These are phyloP conservation scores for Dascyllus trimaculatus DNA, from an alignment of 2,113 vertebrate species.

Conservation along the genomic window DNA sequence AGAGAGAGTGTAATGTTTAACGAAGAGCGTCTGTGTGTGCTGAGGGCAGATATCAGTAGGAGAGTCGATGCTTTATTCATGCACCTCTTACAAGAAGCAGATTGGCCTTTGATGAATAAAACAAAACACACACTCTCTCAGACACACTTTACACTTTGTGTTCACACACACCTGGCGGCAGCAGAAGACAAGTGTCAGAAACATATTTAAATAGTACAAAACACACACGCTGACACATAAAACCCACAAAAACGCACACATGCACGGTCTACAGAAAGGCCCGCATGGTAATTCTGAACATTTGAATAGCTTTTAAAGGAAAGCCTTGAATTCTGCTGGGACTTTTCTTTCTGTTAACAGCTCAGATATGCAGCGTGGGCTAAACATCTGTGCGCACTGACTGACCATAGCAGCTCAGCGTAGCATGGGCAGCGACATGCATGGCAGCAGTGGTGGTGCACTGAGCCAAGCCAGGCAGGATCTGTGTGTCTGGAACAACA, in stretches of 20 bases:
- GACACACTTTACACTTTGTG: not conserved
- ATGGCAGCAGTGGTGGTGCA: no score
- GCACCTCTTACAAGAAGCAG: conserved; percentile 58
- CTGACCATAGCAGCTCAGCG: no score
- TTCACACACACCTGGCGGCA: conserved; percentile 14
- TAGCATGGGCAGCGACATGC: no score
- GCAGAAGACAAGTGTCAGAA: conserved; percentile 19
- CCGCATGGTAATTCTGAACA: no score
- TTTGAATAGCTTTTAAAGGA: no score
- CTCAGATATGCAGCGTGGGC: no score
- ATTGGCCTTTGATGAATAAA: conserved; percentile 70
- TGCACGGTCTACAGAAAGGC: no score
- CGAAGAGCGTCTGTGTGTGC: not conserved
- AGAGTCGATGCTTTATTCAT: conserved; percentile 59
- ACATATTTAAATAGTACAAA: conserved; percentile 7
- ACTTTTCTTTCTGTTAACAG: no score
- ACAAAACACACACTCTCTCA: conserved; percentile 33
- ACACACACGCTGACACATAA: conserved; percentile 1
- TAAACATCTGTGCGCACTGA: not conserved
- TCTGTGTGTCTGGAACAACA: not conserved
- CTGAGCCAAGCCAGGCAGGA: no score
- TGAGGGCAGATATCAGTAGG: conserved; percentile 37
- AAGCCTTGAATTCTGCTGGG: no score
- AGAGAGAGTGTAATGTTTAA: no score
- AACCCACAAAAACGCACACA: conserved; percentile 1